phyloP scores from a whole-genome alignment of 2,797 vertebrate species.

The Podargus strigoides region DNA sequence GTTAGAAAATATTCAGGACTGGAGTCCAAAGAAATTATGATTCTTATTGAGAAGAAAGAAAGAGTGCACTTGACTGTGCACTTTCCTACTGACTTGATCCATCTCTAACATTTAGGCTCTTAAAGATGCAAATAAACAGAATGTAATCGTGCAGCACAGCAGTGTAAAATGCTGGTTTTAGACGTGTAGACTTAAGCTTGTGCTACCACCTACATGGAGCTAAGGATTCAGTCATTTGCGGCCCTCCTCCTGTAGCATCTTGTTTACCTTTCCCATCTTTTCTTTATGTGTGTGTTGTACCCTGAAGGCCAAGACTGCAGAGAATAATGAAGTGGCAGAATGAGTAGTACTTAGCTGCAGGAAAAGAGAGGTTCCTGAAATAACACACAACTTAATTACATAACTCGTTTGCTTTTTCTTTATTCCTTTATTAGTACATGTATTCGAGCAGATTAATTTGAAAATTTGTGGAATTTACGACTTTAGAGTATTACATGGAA shows the following conservation, averaged over 20 bases:
- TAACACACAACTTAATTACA: background rate
- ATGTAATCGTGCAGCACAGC: background rate
- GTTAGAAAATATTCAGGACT: background rate
- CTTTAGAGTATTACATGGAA: background rate
- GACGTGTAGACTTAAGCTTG: background rate
- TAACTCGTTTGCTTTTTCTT: background rate
- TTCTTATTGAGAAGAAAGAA: background rate
- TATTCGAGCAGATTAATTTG: background rate
- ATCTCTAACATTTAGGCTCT: background rate
- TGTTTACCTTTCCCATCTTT: background rate
- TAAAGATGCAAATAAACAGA: background rate
- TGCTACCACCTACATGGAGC: background rate
- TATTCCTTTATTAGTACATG: background rate
- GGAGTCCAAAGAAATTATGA: background rate
- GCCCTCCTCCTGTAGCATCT: background rate
- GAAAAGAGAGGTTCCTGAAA: background rate
- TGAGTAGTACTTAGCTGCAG: background rate
- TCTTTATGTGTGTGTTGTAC: fast-evolving
- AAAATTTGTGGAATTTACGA: background rate
- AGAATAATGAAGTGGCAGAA: background rate
- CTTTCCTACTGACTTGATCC: background rate
- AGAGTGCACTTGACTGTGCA: background rate
- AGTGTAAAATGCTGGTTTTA: background rate
- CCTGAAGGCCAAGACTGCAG: background rate
- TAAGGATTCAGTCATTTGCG: background rate